Conservation (phyloP, 1,140 invertebrate species). For the Andrena cerasifolii region DNA sequence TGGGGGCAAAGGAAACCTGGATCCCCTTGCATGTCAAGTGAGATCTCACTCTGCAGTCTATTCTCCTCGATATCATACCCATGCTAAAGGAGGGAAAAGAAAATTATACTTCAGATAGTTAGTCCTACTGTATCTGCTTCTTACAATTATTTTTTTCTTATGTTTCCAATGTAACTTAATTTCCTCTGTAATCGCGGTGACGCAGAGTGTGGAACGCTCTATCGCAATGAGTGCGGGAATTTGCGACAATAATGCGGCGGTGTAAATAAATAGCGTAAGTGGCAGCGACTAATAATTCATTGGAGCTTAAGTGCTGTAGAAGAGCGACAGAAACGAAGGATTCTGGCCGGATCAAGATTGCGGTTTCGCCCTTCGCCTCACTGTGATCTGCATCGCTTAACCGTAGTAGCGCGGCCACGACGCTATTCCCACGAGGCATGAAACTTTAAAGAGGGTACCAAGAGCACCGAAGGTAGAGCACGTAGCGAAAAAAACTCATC, state of each 20-base stretch:
- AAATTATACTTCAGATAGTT: no score
- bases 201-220: background rate
- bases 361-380: slow-evolving; percentile 61
- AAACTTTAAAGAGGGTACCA: slow-evolving; percentile 69
- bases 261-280: slow-evolving; percentile 39
- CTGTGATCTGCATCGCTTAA: slow-evolving; percentile 69
- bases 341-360: slow-evolving; percentile 61
- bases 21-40: no score
- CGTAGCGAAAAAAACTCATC: slow-evolving; percentile 51
- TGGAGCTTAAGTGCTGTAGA: slow-evolving; percentile 41
- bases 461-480: slow-evolving; percentile 32
- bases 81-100: no score
- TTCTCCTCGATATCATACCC: no score
- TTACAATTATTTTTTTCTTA: background rate
- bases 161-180: background rate
- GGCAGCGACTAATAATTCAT: slow-evolving; percentile 40
- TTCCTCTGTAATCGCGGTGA: background rate
- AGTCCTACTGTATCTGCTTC: no score
- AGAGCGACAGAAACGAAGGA: slow-evolving; percentile 50
- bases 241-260: slow-evolving; percentile 36
- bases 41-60: no score
- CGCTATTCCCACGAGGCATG: slow-evolving; percentile 68
- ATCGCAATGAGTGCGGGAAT: slow-evolving; percentile 1
- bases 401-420: slow-evolving; percentile 64
- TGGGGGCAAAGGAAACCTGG: no score